These are phyloP conservation scores for Steromphala cineraria DNA, from an alignment of 2,888 invertebrate genomes.

Conservation along the genomic window DNA sequence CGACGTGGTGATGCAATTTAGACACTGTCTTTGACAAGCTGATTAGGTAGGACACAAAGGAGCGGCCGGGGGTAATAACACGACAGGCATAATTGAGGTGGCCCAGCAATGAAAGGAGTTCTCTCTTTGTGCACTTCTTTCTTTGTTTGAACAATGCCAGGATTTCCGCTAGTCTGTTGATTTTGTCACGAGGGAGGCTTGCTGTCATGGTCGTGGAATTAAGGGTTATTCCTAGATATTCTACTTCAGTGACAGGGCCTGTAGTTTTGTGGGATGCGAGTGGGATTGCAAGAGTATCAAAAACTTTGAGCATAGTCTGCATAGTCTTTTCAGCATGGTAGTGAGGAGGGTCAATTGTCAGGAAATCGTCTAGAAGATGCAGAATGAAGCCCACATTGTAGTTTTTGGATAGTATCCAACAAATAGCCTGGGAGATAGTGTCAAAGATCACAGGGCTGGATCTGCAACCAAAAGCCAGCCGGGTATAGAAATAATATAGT, in stretches of 20 bases:
- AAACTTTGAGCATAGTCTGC: constrained; percentile 9
- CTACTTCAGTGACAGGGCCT: constrained; percentile 30
- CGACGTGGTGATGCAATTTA: neutral
- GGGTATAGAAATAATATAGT: no score
- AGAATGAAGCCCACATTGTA: no score
- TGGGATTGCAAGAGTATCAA: constrained; percentile 28
- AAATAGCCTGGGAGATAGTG: constrained; percentile 13
- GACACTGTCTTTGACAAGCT: neutral
- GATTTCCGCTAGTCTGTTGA: constrained; percentile 21
- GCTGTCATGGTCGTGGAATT: constrained; percentile 35
- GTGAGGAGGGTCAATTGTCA: constrained; percentile 21
- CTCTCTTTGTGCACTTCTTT: constrained; percentile 34
- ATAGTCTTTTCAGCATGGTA: constrained; percentile 3
- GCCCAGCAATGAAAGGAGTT: no score
- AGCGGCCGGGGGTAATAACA: no score
- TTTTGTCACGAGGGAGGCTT: constrained; percentile 31
- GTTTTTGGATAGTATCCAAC: constrained; percentile 26
- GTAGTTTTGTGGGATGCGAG: constrained; percentile 31
- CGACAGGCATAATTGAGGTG: no score
- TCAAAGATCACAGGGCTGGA: constrained; percentile 29
- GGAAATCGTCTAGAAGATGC: constrained; percentile 30
- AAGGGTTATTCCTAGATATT: constrained; percentile 36
- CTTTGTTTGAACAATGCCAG: neutral
- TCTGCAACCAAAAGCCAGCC: constrained; percentile 26
- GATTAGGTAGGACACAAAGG: constrained; percentile 35